Conservation (phyloP, 2,888 invertebrate genomes). For the Ophioninae sp. region DNA sequence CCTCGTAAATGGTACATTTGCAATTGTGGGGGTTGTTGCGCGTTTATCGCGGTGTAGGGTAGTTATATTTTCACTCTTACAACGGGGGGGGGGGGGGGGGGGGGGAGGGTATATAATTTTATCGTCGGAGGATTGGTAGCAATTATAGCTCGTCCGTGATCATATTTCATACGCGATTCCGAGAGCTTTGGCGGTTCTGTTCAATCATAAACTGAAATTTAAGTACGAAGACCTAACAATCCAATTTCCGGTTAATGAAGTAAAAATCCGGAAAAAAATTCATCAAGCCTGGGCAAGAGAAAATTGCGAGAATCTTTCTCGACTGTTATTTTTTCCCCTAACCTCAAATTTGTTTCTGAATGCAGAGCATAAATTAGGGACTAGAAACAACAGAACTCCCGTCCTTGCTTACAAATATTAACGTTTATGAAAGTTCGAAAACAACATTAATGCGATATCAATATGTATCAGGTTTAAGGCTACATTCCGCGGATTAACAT, state of each 20-base stretch:
- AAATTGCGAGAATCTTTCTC: not conserved
- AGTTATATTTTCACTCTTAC: not conserved
- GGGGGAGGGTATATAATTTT: not conserved
- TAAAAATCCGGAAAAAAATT: not conserved
- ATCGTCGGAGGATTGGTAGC: not conserved
- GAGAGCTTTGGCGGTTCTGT: not conserved
- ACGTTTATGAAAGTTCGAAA: not conserved
- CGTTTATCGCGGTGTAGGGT: constrained; percentile 31
- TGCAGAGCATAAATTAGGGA: not conserved
- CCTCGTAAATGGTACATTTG: constrained; percentile 47
- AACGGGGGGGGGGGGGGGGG: not conserved
- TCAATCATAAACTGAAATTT: not conserved
- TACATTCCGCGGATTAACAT: not conserved
- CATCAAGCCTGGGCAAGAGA: not conserved
- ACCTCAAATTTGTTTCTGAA: not conserved
- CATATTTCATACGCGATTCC: not conserved
- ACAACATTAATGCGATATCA: not conserved
- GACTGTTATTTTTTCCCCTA: not conserved
- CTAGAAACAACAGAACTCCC: not conserved
- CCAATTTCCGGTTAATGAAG: not conserved
- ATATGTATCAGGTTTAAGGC: not conserved
- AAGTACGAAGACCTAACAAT: not conserved
- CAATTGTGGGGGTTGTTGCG: constrained; percentile 22
- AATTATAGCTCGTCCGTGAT: not conserved
- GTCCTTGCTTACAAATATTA: not conserved